Base-by-base conservation (phyloP, 1,140 invertebrate genomes). In the Aricia agestis region DNA sequence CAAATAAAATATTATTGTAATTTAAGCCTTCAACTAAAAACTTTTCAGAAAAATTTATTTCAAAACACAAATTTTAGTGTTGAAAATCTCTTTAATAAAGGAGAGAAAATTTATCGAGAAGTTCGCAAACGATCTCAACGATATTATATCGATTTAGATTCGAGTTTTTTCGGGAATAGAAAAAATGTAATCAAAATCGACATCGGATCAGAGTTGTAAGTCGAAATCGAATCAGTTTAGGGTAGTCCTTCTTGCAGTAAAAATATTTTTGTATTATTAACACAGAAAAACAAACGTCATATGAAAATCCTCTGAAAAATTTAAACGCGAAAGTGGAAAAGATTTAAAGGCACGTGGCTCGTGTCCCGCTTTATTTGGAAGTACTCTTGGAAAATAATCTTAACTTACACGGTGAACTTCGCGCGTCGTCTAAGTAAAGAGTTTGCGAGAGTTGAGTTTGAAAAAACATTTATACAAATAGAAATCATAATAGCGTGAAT, bases 301-400 rank as follows among this genome's bases (percentile, higher is more conserved):
- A 58, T 65, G 18, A 66, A 19, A 61, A 65, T 68, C 67, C 42
- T 68, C 58, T 72, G 61, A 66, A 66, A 67, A 36, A 69, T 72
- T 61, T 66, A 32, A 72, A 66, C 67, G 58, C 32, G 18, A 69
- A 63, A 68, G 66, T 66, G 57, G 63, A 69, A 74, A 72, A 67
- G 73, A 72, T 69, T 74, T 74, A 69, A 52, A 69, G 70, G 52
- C 67, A 72, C 70, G 66, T 68, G 73, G 68, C 65, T 68, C 66
- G 68, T 72, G 70, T 65, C 52, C 67, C 67, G 36, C 41, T 72
- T 66, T 74, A 72, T 66, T 69, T 69, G 70, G 67, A 68, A 74
- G 70, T 59, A 66, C 70, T 66, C 52, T 63, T 58, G 45, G 63
- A 69, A 69, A 68, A 72, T 74, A 74, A 74, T 74, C 70, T 74